Percentiles rank a stretch among this genome's conserved stretches.
These are phyloP conservation scores for Crypturellus tataupa DNA, from an alignment of 2,797 vertebrate species.

Conservation along the genomic window DNA sequence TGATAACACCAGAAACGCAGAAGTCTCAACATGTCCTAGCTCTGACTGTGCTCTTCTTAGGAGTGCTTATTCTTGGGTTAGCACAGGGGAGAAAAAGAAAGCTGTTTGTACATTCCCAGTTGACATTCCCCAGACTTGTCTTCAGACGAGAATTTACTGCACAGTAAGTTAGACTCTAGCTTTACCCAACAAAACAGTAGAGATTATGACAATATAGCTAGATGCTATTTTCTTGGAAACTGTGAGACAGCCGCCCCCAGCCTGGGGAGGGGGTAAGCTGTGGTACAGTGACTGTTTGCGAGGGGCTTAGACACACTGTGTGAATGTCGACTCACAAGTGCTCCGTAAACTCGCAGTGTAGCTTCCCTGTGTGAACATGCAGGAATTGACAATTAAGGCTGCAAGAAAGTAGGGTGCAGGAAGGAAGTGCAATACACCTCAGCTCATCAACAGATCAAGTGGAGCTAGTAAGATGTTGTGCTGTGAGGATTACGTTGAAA, in stretches of 20 bases:
- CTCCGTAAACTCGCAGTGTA: neutral
- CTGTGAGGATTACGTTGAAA: neutral
- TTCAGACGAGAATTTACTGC: neutral
- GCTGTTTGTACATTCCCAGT: neutral
- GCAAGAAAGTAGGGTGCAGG: neutral
- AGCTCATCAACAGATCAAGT: neutral
- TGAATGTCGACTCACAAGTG: neutral
- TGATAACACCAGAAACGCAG: neutral
- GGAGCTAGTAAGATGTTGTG: neutral
- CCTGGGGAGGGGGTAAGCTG: neutral
- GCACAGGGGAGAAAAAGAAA: neutral
- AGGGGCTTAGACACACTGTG: neutral
- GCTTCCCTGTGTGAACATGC: neutral
- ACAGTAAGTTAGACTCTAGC: neutral
- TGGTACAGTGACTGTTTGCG: neutral
- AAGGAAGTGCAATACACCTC: accelerated
- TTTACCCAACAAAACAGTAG: neutral
- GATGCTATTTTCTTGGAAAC: neutral
- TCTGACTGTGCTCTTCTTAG: neutral
- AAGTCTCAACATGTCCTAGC: neutral
- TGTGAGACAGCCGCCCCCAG: accelerated
- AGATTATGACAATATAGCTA: neutral
- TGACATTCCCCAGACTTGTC: neutral
- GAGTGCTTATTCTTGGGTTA: neutral
- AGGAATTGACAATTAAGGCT: accelerated